A percentile compares a stretch with the other conserved stretches of the same genome.
Conservation (phyloP, 2,888 invertebrate genomes). For the Pandemis heparana region DNA sequence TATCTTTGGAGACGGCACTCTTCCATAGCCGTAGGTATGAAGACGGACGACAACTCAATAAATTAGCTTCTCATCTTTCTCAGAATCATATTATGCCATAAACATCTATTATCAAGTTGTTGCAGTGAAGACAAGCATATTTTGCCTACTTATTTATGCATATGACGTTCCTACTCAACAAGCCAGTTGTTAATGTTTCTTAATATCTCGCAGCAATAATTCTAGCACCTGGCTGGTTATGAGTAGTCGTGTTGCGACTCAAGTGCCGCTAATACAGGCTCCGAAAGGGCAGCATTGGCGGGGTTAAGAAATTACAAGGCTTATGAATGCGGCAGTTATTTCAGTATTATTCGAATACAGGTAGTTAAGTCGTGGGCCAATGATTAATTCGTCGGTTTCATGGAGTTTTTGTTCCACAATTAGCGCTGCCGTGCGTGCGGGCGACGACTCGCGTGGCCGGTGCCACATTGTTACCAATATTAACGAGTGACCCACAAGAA, state of each 20-base stretch:
- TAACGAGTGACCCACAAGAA: constrained; percentile 66
- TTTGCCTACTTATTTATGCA: constrained; percentile 18
- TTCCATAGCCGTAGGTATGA: too few relatives aligned
- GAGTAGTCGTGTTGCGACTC: constrained; percentile 19
- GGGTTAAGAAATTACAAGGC: constrained; percentile 56
- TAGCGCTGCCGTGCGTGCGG: constrained; percentile 65
- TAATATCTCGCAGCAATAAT: constrained; percentile 32
- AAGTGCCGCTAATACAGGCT: constrained; percentile 30
- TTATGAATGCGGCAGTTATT: constrained; percentile 65
- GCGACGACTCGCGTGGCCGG: constrained; percentile 71
- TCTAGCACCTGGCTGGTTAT: constrained; percentile 39
- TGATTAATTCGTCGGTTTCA: constrained; percentile 81
- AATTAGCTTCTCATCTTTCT: not conserved
- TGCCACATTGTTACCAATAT: constrained; percentile 65
- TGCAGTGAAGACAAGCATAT: constrained; percentile 30
- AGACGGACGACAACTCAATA: not conserved
- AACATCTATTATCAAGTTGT: constrained; percentile 27
- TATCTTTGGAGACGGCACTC: too few relatives aligned
- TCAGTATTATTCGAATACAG: constrained; percentile 65
- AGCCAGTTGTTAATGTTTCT: constrained; percentile 32
- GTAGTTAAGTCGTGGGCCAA: constrained; percentile 63
- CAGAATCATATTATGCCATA: not conserved
- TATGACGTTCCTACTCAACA: constrained; percentile 20
- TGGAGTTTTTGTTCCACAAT: constrained; percentile 81
- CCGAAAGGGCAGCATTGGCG: constrained; percentile 47